Evolutionary conservation across 92 coral and sea anemone species (phyloP), one percentile per base, ranked within the genome.

Genomic region (Paragorgia papillata): DNA sequence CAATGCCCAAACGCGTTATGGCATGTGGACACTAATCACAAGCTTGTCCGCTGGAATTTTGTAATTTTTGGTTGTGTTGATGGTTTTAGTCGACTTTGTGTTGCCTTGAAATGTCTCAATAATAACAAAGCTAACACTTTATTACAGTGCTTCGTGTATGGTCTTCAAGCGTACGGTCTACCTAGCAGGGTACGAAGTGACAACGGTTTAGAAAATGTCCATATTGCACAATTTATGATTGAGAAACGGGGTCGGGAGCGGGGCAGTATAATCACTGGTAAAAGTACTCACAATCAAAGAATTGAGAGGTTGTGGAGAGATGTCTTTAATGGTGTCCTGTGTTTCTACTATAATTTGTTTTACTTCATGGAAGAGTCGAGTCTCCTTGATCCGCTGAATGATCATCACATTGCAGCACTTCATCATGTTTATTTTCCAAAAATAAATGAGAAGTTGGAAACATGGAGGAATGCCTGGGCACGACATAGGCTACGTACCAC

Each of bases 391-490:
- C 90, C 84, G 25, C 71, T 69, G 13, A 80, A 87, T 73, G 74
- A 79, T 74, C 84, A 40, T 46, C 91, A 87, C 66, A 79, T 87
- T 57, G 85, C 86, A 53, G 88, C 91, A 24, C 82, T 84, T 43
- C 60, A n/a, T n/a, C n/a, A n/a, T n/a, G n/a, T n/a, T n/a, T n/a
- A n/a, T n/a, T n/a, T n/a, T n/a, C n/a, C n/a, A n/a, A n/a, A n/a
- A n/a, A n/a, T n/a, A n/a, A n/a, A n/a, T n/a, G n/a, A n/a, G n/a
- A n/a, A n/a, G n/a, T 58, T 84, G 69, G 83, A 65, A 66, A 62
- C 81, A 64, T 83, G 91, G 91, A 73, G 83, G 63, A 51, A 51
- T 71, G 88, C 91, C 27, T 79, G 91, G 85, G 70, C 83, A 59
- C 62, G 87, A 34, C 88, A 87, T 39, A 73, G 73, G 39, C 32